These are phyloP conservation scores for Tachysurus fulvidraco DNA, from an alignment of 2,113 vertebrate genomes.

Conservation along the genomic window DNA sequence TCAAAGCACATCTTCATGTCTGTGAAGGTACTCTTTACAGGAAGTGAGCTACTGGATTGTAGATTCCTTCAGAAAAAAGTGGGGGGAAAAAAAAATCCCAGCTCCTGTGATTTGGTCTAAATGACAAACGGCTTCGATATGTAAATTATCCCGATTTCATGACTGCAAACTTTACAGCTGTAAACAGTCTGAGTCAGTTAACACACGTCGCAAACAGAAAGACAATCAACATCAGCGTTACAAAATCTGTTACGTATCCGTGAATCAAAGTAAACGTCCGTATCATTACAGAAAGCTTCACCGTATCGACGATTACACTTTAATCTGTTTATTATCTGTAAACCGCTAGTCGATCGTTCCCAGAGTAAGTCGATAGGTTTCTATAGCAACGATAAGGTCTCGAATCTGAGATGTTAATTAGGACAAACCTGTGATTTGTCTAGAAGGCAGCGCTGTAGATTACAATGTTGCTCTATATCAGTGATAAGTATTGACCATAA, in stretches of 20 bases:
- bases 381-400: background rate
- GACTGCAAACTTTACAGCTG: background rate
- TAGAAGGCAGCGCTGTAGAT: background rate
- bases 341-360: background rate
- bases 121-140: background rate
- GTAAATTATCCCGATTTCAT: background rate
- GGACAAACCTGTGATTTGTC: background rate
- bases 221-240: background rate
- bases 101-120: background rate
- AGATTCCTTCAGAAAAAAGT: background rate
- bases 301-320: background rate
- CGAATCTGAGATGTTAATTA: background rate
- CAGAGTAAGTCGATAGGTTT: background rate
- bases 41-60: background rate
- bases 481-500: background rate
- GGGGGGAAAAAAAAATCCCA: background rate
- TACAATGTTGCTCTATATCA: background rate
- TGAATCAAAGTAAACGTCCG: background rate
- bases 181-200: background rate
- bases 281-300: background rate
- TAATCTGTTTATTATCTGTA: background rate
- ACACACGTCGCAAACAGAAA: too few species aligned
- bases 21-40: background rate
- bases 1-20: conserved; percentile 25
- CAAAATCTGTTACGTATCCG: background rate